Conservation (phyloP, 2,113 vertebrate species). For the Microtus richardsoni region DNA sequence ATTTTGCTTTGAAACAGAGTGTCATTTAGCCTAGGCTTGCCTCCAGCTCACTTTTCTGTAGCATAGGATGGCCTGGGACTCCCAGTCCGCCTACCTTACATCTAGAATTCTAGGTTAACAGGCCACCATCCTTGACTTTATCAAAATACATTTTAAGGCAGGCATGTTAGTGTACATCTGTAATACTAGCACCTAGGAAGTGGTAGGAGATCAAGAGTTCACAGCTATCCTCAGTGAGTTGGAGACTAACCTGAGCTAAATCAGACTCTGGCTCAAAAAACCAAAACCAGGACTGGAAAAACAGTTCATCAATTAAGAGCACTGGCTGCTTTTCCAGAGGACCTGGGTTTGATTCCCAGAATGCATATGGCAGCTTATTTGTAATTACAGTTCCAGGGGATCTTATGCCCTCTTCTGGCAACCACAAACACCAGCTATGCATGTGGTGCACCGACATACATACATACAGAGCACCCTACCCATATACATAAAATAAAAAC, state of each 20-base stretch:
- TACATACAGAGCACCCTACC: neutral
- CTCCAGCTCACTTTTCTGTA: neutral
- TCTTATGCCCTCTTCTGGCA: neutral
- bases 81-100: neutral
- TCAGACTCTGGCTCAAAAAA: neutral
- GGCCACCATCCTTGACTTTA: neutral
- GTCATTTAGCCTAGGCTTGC: neutral
- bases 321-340: neutral
- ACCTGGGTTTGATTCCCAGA: neutral
- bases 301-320: neutral
- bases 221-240: neutral
- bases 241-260: neutral
- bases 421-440: neutral
- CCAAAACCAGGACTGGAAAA: neutral
- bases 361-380: neutral
- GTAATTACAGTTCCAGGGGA: neutral
- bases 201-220: neutral
- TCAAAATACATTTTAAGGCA: neutral
- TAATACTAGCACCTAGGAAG: neutral
- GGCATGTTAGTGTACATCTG: neutral
- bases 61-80: neutral
- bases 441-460: neutral
- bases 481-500: neutral
- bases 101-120: neutral
- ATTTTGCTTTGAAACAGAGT: neutral